Percentiles rank a stretch among this genome's conserved stretches.
Conservation (phyloP, 1,140 invertebrate genomes). For the Drosophila pandora region DNA sequence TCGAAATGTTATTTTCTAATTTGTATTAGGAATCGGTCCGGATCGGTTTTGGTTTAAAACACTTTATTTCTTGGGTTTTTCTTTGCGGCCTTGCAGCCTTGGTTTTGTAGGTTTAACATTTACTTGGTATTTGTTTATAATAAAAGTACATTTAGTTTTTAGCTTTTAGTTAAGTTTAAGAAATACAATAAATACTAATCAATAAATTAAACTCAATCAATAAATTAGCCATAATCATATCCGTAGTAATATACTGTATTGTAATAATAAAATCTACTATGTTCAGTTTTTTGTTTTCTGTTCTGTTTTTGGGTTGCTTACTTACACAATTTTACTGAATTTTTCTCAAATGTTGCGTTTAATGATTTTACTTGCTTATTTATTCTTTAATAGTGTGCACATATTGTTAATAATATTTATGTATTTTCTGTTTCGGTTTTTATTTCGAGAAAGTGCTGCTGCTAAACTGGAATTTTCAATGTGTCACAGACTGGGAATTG, state of each 20-base stretch:
- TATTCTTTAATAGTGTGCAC: slow-evolving; percentile 59
- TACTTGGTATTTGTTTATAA: slow-evolving; percentile 63
- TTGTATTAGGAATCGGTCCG: slow-evolving; percentile 3
- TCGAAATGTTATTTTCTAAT: slow-evolving; percentile 58
- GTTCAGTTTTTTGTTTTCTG: slow-evolving; percentile 53
- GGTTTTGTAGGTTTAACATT: slow-evolving; percentile 44
- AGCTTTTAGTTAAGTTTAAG: slow-evolving; percentile 54
- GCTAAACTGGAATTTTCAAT: slow-evolving; percentile 28
- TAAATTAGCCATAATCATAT: slow-evolving; percentile 70
- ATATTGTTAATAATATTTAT: slow-evolving; percentile 47
- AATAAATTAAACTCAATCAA: slow-evolving; percentile 78
- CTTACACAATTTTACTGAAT: slow-evolving; percentile 44
- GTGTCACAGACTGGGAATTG: slow-evolving; percentile 13
- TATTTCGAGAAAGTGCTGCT: slow-evolving; percentile 32
- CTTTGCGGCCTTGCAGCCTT: slow-evolving; percentile 57
- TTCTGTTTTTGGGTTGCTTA: slow-evolving; percentile 56
- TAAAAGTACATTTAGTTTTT: slow-evolving; percentile 75
- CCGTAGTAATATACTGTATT: slow-evolving; percentile 40
- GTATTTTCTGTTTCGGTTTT: slow-evolving; percentile 5
- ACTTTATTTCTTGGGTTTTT: slow-evolving; percentile 78
- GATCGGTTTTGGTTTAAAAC: slow-evolving; percentile 70
- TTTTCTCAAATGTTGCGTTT: slow-evolving; percentile 23
- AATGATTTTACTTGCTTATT: slow-evolving; percentile 29
- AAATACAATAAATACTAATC: slow-evolving; percentile 79
- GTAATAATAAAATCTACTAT: slow-evolving; percentile 73